Base-by-base conservation (phyloP, 2,797 vertebrate species). In the Labeo calbasu region DNA sequence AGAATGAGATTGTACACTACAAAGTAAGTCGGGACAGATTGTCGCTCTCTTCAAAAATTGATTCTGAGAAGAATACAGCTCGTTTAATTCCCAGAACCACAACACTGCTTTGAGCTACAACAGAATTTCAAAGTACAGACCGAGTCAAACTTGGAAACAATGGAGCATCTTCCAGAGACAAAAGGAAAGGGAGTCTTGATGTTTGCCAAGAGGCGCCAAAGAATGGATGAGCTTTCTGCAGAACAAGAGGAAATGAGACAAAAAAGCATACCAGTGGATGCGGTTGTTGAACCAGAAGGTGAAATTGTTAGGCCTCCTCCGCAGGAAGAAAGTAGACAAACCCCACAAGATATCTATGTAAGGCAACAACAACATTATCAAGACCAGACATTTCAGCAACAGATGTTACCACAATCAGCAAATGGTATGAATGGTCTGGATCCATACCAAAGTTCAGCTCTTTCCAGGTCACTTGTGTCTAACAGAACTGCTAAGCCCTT, bases 401-500 rank as follows among this genome's bases (percentile, higher is more conserved):
- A 79, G 53, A 81, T 88, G 50, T 53, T 78, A 55, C 77, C 75
- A 14, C 87, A 85, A 13, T 59, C 73, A n/a, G 79, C 79, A 70
- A 63, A 77, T 57, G 93, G 93, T 14, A 92, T 96, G 85, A 96
- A 96, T 36, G 96, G 96, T 78, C 88, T 93, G 48, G 92, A 92
- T 85, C 90, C 92, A 82, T 86, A 89, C 77, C 91, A 92, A 48
- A 81, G 91, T 81, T 91, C 92, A 46, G 93, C 90, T 40, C 15
- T 85, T 32, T 92, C 92, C 63, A 96, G 91, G 91, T 50, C 91
- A 19, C 57, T 91, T 23, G 95, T 96, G 40, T 85, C 92, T 84
- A 99, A 99, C 81, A 95, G 96, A 94, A 98, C 96, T 40, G 98
- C 97, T 2, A 97, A 93, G 85, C 98, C 98, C 78, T 99, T 99